Percentiles rank a stretch among this genome's conserved stretches.
phyloP scores from a whole-genome alignment of 2,888 invertebrate genomes.

The Orgyia antiqua region DNA sequence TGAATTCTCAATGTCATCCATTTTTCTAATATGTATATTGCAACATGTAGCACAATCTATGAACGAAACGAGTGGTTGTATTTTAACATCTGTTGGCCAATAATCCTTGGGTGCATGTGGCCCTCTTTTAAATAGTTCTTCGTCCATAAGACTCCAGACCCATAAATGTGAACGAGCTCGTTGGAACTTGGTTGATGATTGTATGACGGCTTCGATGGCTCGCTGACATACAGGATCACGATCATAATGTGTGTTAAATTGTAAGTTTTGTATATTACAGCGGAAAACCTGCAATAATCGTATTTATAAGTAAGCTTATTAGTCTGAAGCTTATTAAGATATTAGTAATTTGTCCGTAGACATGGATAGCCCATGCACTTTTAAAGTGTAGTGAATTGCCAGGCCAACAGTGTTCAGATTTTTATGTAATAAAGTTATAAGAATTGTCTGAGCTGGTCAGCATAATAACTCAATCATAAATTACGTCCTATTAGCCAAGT shows the following conservation, averaged over 20 bases:
- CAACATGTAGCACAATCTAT: conserved; percentile 36
- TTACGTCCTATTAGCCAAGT: no score
- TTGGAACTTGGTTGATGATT: conserved; percentile 35
- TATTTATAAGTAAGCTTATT: no score
- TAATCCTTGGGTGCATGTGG: conserved; percentile 38
- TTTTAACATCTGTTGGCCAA: conserved; percentile 34
- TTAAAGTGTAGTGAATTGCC: no score
- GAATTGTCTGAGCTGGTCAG: no score
- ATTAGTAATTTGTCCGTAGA: no score
- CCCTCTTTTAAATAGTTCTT: conserved; percentile 38
- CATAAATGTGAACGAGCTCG: conserved; percentile 47
- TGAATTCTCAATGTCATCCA: not conserved
- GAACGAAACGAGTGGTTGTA: conserved; percentile 18
- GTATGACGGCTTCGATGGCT: conserved; percentile 47
- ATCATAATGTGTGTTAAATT: conserved; percentile 41
- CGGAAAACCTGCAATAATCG: conserved; percentile 15
- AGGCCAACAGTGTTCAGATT: no score
- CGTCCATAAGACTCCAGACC: conserved; percentile 42
- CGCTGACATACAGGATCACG: conserved; percentile 46
- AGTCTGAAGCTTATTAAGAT: no score
- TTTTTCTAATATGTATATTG: conserved; percentile 11
- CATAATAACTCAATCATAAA: no score
- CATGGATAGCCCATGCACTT: no score
- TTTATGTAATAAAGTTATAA: no score
- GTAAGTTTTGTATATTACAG: conserved; percentile 54